Evolutionary conservation across 2,888 invertebrate genomes (phyloP).

Genomic region (Andrena praecox): DNA sequence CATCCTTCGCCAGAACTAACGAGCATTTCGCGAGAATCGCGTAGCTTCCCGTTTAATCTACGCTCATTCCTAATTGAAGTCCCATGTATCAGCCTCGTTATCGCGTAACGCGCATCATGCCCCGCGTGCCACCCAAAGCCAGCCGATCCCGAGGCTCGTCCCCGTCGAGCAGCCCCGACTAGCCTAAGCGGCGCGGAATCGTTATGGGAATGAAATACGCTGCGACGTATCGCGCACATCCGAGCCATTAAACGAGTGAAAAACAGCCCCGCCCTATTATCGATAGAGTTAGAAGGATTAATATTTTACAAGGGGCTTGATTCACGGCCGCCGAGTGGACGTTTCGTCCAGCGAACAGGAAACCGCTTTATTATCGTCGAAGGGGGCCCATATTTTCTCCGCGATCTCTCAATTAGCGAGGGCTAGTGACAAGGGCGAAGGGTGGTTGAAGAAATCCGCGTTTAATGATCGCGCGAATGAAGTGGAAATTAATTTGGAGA

Average conservation of each 20-base stretch:
- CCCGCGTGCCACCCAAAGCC: neutral
- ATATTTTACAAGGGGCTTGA: conserved; percentile 13
- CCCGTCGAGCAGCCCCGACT: too few relatives aligned
- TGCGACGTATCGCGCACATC: neutral
- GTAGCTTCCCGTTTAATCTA: neutral
- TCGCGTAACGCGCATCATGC: neutral
- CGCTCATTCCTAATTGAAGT: neutral
- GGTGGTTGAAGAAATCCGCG: neutral
- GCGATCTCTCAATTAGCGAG: conserved; percentile 21
- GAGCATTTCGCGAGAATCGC: neutral
- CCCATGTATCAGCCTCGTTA: neutral
- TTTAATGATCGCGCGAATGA: neutral
- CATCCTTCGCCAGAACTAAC: too few relatives aligned
- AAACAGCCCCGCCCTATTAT: neutral
- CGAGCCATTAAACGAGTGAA: neutral
- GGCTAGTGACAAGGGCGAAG: neutral
- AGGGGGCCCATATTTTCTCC: neutral
- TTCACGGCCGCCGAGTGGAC: neutral
- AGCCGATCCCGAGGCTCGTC: neutral
- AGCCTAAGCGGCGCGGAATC: neutral
- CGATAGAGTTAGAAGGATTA: neutral
- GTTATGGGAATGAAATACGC: neutral
- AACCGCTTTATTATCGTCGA: neutral
- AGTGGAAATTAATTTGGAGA: neutral
- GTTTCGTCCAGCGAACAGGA: neutral